phyloP scores from a whole-genome alignment of 2,797 vertebrate species.

The Lacerta bilineata region DNA sequence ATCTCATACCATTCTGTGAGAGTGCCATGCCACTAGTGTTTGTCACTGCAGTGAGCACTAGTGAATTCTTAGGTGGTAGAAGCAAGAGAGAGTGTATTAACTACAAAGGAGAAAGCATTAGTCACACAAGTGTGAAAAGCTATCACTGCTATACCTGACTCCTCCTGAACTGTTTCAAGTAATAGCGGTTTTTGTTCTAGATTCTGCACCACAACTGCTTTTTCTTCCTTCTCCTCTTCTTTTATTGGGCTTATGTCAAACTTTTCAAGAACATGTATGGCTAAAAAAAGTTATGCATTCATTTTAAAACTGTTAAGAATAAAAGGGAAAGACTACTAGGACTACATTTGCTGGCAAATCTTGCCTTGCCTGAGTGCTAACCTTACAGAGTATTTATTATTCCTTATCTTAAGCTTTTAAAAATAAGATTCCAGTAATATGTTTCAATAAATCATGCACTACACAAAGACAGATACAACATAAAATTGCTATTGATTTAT shows the following conservation, averaged over 20 bases:
- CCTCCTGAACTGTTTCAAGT: constrained; percentile 39
- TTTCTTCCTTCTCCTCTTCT: constrained; percentile 66
- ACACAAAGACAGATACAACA: background rate
- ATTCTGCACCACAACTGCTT: constrained; percentile 58
- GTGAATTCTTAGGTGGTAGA: constrained; percentile 13
- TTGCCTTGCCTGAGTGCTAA: constrained; percentile 14
- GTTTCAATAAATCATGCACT: background rate
- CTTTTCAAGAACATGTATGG: constrained; percentile 61
- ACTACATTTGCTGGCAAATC: background rate
- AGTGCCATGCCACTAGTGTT: background rate
- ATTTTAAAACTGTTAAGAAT: constrained; percentile 58
- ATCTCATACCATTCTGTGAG: background rate
- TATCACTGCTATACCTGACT: constrained; percentile 53
- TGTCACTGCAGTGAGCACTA: background rate
- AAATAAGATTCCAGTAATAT: background rate
- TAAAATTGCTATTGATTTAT: background rate
- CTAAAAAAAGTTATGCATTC: constrained; percentile 63
- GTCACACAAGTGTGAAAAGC: constrained; percentile 49
- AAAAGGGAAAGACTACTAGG: background rate
- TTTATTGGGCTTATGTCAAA: constrained; percentile 63
- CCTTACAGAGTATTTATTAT: background rate
- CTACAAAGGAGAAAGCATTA: background rate
- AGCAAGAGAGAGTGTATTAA: constrained; percentile 32
- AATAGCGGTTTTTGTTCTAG: constrained; percentile 44
- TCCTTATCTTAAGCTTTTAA: background rate